These are phyloP conservation scores for Euschistus heros DNA, from an alignment of 1,140 invertebrate genomes.

Conservation along the genomic window DNA sequence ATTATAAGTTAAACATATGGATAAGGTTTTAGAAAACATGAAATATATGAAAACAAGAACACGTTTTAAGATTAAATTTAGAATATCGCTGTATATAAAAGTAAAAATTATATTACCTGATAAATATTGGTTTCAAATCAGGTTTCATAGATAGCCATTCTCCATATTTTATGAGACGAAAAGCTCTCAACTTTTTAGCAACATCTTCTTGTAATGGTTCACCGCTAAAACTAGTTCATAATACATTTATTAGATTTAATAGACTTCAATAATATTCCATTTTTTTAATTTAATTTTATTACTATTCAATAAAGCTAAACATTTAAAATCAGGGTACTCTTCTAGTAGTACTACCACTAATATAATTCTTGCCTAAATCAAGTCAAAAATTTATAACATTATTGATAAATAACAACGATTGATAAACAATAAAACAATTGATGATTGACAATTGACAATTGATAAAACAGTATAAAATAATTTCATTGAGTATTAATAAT, in stretches of 20 bases:
- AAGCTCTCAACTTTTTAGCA: conserved; percentile 29
- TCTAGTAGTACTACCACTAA: neutral
- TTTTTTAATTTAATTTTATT: neutral
- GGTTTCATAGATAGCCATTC: conserved; percentile 38
- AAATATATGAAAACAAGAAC: neutral
- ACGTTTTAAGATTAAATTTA: neutral
- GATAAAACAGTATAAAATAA: too few relatives aligned
- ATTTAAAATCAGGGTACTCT: neutral
- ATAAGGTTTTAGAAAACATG: too few relatives aligned
- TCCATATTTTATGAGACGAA: conserved; percentile 41
- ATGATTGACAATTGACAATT: too few relatives aligned
- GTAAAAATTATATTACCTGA: conserved; percentile 25
- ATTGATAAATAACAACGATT: too few relatives aligned
- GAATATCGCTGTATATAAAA: neutral
- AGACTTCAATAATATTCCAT: neutral
- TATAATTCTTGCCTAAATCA: too few relatives aligned
- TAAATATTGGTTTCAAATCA: conserved; percentile 37
- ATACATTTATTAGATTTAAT: too few relatives aligned
- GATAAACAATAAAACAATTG: too few relatives aligned
- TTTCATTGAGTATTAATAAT: too few relatives aligned
- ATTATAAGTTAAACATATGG: too few relatives aligned
- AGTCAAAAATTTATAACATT: too few relatives aligned
- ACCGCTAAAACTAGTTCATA: conserved; percentile 26
- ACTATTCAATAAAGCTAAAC: neutral
- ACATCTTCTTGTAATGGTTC: conserved; percentile 23